These are phyloP conservation scores for Zaprionus tsacasi DNA, from an alignment of 1,140 invertebrate genomes.

Conservation along the genomic window DNA sequence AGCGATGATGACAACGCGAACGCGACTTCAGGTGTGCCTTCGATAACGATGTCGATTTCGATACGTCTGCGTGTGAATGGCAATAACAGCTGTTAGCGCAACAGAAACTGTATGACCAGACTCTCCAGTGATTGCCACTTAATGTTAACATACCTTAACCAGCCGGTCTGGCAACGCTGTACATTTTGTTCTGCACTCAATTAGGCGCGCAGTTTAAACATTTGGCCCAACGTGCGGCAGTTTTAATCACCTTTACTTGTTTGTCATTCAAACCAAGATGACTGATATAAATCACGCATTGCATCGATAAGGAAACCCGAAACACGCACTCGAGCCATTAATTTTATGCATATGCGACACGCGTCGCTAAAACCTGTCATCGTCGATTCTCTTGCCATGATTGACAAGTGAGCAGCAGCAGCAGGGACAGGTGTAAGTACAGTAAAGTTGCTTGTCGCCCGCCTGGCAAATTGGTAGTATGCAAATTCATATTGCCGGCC, in stretches of 20 bases:
- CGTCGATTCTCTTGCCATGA: constrained; percentile 28
- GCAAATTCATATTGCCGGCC: constrained; percentile 34
- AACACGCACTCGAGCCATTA: constrained; percentile 58
- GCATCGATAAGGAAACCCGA: constrained; percentile 56
- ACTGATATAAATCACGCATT: constrained; percentile 50
- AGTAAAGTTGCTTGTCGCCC: constrained; percentile 18
- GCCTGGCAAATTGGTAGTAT: constrained; percentile 32
- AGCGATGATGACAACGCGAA: constrained; percentile 64
- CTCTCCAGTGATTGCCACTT: background rate
- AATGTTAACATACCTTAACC: constrained; percentile 8
- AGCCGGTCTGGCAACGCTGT: background rate
- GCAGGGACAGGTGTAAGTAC: background rate
- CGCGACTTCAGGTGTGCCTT: constrained; percentile 50
- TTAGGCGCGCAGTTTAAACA: constrained; percentile 8
- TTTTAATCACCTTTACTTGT: constrained; percentile 12
- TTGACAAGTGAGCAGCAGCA: constrained; percentile 20
- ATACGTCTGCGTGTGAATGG: constrained; percentile 19
- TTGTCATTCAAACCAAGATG: constrained; percentile 24
- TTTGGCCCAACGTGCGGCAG: background rate
- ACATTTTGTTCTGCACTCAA: background rate
- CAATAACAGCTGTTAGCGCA: constrained; percentile 28
- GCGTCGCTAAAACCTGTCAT: constrained; percentile 34
- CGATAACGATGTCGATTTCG: constrained; percentile 20
- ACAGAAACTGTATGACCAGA: constrained; percentile 27
- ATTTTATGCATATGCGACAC: constrained; percentile 56